Evolutionary conservation across 2,113 vertebrate species (phyloP), one percentile per base, ranked within the genome.

Genomic region (Arizona elegans): DNA sequence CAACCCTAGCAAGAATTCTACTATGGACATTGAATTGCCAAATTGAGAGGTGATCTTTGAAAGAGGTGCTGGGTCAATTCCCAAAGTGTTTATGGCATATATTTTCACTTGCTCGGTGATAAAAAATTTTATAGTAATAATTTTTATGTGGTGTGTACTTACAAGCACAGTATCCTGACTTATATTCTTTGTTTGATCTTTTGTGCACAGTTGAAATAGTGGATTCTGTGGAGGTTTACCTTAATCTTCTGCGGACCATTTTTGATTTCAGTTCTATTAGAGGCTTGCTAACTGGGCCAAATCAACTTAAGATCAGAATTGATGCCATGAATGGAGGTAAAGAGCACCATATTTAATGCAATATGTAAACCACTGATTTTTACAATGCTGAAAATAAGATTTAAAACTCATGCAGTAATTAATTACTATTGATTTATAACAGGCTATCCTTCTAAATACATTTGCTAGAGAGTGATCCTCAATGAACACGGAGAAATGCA

Each of bases 321-420:
- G 99, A 99, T 93, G 99, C 99, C 24, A 99, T 99, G 99, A 99
- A 98, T 50, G 99, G 99, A 98, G 99, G 99, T 99, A 94, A 97
- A 94, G 15, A 33, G 5, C 26, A 53, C 62, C 38, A 70, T 8
- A 94, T 85, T 33, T 87, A 3, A 26, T 92, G 19, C n/a, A 3
- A 19, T 47, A 55, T 86, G 58, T 90, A 53, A 86, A 92, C 50
- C 38, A 55, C 23, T 43, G 75, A 81, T 81, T 21, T 81, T 81
- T 54, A 56, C 54, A 88, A 65, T 88, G 65, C 8, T 43, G 43
- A 56, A 87, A 52, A 56, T 54, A 17, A 88, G 43, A 2, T 88
- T 88, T 62, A 59, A 59, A 59, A 33, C 54, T 59, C 17, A 43
- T 29, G 10, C 24, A 85, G 17, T 90, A 90, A n/a, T 8, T 86